Evolutionary conservation across 2,113 vertebrate species (phyloP).

Genomic region (Galemys pyrenaicus): DNA sequence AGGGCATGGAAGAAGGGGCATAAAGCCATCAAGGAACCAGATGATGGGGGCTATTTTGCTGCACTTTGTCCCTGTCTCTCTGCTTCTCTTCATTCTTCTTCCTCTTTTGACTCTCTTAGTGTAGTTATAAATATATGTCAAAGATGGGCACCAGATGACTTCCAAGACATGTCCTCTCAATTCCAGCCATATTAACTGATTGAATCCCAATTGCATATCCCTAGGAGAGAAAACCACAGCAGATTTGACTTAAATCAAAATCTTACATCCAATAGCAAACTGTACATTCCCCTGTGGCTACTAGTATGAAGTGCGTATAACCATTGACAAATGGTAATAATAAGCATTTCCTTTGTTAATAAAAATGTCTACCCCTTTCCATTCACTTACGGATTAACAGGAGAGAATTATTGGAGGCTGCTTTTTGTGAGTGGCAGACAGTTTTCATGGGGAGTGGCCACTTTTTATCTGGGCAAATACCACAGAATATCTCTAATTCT

Average conservation of each 20-base stretch:
- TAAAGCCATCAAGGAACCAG: neutral
- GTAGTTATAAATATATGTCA: too few relatives aligned
- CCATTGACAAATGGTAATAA: neutral
- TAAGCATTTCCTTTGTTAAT: neutral
- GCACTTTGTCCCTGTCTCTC: neutral
- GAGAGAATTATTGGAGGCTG: neutral
- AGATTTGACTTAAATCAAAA: neutral
- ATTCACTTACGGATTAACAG: neutral
- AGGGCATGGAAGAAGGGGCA: neutral
- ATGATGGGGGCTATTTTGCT: fast-evolving
- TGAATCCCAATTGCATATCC: neutral
- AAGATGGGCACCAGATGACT: neutral
- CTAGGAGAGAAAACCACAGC: neutral
- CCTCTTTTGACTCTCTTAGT: neutral
- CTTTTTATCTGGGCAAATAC: neutral
- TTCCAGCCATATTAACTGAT: neutral
- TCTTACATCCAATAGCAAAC: fast-evolving
- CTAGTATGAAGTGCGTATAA: neutral
- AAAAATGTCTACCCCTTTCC: neutral
- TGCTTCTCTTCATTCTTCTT: neutral
- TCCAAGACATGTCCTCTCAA: neutral
- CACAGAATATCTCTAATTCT: neutral
- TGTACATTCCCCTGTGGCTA: neutral
- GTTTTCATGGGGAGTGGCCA: neutral
- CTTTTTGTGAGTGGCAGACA: neutral